Evolutionary conservation across 2,113 vertebrate species (phyloP).

Genomic region (Gadus chalcogrammus): DNA sequence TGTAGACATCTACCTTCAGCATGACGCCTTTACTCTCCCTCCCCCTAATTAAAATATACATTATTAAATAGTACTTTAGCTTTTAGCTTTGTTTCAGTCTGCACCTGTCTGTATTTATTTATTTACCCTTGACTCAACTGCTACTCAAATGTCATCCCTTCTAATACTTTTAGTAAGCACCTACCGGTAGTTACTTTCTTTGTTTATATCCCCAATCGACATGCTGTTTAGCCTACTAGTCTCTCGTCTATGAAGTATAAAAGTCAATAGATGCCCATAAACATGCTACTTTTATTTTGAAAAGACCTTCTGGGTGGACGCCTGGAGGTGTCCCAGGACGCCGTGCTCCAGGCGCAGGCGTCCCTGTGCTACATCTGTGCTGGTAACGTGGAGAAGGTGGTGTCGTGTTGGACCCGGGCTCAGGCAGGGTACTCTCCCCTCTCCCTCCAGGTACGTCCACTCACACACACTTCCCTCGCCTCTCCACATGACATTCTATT

Average conservation of each 20-base stretch:
- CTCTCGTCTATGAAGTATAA: too few species aligned
- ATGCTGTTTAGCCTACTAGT: too few species aligned
- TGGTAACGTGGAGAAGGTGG: constrained; percentile 90
- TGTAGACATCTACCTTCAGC: too few species aligned
- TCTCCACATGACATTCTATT: neutral
- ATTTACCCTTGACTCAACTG: too few species aligned
- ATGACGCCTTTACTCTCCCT: too few species aligned
- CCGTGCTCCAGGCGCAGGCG: constrained; percentile 80
- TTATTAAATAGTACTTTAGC: neutral
- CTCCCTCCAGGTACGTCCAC: constrained; percentile 86
- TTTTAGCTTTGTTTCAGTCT: neutral
- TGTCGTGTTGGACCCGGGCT: constrained; percentile 87
- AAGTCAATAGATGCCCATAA: too few species aligned
- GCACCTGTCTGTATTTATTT: neutral
- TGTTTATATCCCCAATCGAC: too few species aligned
- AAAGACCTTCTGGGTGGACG: constrained; percentile 86
- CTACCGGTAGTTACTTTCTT: neutral
- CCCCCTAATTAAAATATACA: too few species aligned
- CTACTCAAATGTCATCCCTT: too few species aligned
- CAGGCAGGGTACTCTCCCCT: constrained; percentile 80
- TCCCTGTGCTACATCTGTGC: constrained; percentile 97
- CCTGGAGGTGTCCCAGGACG: constrained; percentile 81
- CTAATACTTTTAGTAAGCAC: too few species aligned
- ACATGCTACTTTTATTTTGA: too few species aligned
- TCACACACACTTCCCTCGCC: neutral